Evolutionary conservation across 2,113 vertebrate species (phyloP).

Genomic region (Equus przewalskii): DNA sequence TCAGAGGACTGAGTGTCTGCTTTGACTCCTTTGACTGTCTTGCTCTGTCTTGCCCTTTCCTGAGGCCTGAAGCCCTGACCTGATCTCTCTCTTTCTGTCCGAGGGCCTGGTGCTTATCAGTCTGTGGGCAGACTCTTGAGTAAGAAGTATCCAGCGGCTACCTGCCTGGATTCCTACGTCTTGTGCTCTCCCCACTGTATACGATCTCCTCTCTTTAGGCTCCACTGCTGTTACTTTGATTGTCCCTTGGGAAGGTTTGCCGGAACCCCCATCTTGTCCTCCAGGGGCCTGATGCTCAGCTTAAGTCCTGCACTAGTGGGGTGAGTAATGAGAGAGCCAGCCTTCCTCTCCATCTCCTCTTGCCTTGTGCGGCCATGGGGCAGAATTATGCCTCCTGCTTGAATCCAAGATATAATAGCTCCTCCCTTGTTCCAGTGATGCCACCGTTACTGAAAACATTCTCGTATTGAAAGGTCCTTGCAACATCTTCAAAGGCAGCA

Average conservation of each 20-base stretch:
- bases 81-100: background rate
- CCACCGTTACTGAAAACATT: background rate
- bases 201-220: background rate
- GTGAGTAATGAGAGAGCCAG: background rate
- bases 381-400: background rate
- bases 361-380: background rate
- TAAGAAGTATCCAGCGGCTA: background rate
- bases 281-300: background rate
- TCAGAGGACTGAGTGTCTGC: slow-evolving; percentile 33
- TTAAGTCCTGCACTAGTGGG: background rate
- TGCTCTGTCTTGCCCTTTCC: background rate
- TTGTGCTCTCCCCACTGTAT: background rate
- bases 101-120: background rate
- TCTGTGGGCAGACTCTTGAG: background rate
- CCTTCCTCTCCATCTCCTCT: background rate
- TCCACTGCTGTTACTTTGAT: background rate
- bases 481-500: slow-evolving; percentile 8
- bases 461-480: background rate
- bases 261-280: background rate
- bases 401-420: background rate
- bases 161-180: background rate
- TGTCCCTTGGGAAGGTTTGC: background rate
- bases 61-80: background rate
- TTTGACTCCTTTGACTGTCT: background rate
- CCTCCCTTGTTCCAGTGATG: background rate